A percentile compares a stretch with the other conserved stretches of the same genome.
These are phyloP conservation scores for Synchiropus splendidus DNA, from an alignment of 2,113 vertebrate species.

Conservation along the genomic window DNA sequence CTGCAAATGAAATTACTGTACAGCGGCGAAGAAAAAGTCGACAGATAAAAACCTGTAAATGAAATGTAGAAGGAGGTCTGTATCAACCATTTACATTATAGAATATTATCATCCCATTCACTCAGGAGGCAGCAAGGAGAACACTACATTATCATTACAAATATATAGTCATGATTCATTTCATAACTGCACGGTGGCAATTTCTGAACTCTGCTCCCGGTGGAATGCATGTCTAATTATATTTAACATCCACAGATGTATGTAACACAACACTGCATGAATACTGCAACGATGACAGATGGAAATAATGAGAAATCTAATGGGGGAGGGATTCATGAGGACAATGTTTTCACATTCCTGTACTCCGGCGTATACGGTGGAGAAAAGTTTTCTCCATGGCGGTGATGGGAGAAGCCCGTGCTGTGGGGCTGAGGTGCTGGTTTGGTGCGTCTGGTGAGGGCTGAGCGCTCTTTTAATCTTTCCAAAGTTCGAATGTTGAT, in stretches of 20 bases:
- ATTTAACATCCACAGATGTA: conserved; percentile 10
- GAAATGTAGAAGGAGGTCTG: too few species aligned
- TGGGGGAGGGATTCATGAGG: conserved; percentile 15
- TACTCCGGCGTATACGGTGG: too few species aligned
- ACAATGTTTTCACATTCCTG: conserved; percentile 4
- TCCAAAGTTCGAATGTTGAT: too few species aligned
- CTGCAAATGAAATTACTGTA: too few species aligned
- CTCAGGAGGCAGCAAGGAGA: conserved; percentile 20
- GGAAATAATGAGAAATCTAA: conserved; percentile 13
- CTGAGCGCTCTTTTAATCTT: too few species aligned
- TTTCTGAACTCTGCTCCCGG: background rate
- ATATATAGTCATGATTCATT: background rate
- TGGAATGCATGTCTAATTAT: conserved; percentile 7
- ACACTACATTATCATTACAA: background rate
- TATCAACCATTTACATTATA: too few species aligned
- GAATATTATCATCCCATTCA: conserved; percentile 4
- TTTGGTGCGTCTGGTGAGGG: too few species aligned
- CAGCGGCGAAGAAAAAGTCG: too few species aligned
- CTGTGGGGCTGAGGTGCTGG: too few species aligned
- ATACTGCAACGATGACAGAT: conserved; percentile 1
- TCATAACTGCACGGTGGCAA: background rate
- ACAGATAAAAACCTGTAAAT: too few species aligned
- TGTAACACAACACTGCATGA: conserved; percentile 1
- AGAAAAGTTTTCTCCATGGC: too few species aligned
- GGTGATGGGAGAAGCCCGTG: too few species aligned